phyloP scores from a whole-genome alignment of 2,888 invertebrate species.

The Biston stratarius region DNA sequence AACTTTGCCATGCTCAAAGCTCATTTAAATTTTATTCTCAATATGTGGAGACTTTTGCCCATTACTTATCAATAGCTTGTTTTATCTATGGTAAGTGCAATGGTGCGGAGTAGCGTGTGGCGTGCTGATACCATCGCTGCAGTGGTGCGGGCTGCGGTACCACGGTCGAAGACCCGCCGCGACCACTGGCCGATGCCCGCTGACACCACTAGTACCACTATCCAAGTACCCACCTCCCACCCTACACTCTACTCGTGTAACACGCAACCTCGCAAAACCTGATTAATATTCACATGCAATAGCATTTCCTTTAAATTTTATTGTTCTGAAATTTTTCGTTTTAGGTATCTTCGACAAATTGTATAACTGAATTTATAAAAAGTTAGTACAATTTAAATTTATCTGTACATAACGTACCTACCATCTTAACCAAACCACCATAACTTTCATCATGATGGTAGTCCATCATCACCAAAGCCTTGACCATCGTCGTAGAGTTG shows the following conservation, averaged over 20 bases:
- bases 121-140: constrained; percentile 57
- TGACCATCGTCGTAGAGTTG: too few species aligned
- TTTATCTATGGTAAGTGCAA: constrained; percentile 34
- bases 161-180: constrained; percentile 39
- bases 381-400: too few species aligned
- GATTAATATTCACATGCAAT: constrained; percentile 62
- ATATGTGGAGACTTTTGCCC: too few species aligned
- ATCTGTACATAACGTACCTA: too few species aligned
- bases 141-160: constrained; percentile 43
- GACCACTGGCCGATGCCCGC: constrained; percentile 13
- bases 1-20: too few species aligned
- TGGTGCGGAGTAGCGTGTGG: constrained; percentile 54
- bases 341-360: constrained; percentile 1
- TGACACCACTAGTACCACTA: constrained; percentile 1
- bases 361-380: neutral
- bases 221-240: constrained; percentile 10
- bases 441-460: too few species aligned
- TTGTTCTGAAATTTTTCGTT: constrained; percentile 26
- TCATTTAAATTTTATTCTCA: too few species aligned
- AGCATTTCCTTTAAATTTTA: constrained; percentile 47
- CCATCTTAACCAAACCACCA: too few species aligned
- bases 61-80: too few species aligned
- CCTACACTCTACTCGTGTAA: constrained; percentile 46
- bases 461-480: too few species aligned
- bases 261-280: constrained; percentile 47